Evolutionary conservation across 2,888 invertebrate species (phyloP).

Genomic region (Diarsia dahlii): DNA sequence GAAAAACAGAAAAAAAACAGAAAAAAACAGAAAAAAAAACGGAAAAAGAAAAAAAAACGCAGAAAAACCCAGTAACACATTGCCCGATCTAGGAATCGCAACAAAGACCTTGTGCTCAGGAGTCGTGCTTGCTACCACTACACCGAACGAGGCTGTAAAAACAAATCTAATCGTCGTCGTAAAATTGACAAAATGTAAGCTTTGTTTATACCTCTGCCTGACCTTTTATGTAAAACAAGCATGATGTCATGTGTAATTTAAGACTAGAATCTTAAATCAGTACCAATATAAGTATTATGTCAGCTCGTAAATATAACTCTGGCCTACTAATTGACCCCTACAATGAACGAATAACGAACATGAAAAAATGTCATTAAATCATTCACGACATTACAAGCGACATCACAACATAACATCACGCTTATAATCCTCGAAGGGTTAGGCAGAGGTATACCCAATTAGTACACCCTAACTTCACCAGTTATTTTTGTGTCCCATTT

Average conservation of each 20-base stretch:
- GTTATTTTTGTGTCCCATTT: too few relatives aligned
- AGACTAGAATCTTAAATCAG: not conserved
- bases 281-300: not conserved
- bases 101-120: too few relatives aligned
- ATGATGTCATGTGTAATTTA: not conserved
- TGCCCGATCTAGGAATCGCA: too few relatives aligned
- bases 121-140: too few relatives aligned
- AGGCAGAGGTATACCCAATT: too few relatives aligned
- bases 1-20: too few relatives aligned
- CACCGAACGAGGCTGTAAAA: too few relatives aligned
- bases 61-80: too few relatives aligned
- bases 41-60: too few relatives aligned
- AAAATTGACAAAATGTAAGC: not conserved
- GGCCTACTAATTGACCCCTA: constrained; percentile 32
- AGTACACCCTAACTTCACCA: too few relatives aligned
- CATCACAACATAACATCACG: not conserved
- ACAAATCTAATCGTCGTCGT: not conserved
- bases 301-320: not conserved
- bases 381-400: not conserved
- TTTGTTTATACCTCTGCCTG: not conserved
- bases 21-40: too few relatives aligned
- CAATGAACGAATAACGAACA: constrained; percentile 9
- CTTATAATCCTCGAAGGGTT: too few relatives aligned
- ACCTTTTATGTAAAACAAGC: not conserved
- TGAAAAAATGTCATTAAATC: not conserved